Base-by-base conservation (phyloP, 1,140 invertebrate species). In the Drosophila asahinai region DNA sequence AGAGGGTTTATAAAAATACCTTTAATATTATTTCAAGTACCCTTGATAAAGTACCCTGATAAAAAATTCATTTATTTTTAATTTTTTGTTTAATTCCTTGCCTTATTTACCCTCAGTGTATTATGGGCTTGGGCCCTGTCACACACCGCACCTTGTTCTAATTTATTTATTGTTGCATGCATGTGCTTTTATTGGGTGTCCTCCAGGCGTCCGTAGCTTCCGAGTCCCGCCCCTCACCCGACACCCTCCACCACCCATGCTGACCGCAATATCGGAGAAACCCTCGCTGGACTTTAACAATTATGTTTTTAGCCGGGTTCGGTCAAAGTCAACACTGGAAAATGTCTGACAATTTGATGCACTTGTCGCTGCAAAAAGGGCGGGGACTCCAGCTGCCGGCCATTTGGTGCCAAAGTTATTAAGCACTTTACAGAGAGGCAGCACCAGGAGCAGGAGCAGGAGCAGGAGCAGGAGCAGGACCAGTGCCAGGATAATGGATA, bases 401-500 rank as follows among this genome's bases (percentile, higher is more conserved):
- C 84, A 83, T 87, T 87, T 81, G 84, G 84, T 79, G 84, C 70
- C 84, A 87, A 83, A 87, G 73, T 89, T 87, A 87, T 87, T 87
- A 87, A 87, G 80, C 77, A 77, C 55, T 38, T 61, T 61, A 15
- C 11, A 49, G 15, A 40, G 62, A 27, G 51, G 19, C 7, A 17
- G 59, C 14, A 40, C 11, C 45, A 36, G 33, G 33, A 36, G 2
- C 7, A 17, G 59, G 8, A 40, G 5, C 45, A 36, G 33, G 33
- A 36, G 2, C 30, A 8, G 59, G 8, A 40, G 5, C 45, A 36
- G 33, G 33, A 36, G 2, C 30, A 8, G 30, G 30, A 33, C 7
- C 30, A 33, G 33, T 11, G 9, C 33, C 33, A 52, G 49, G 36
- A 64, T 40, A 68, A 48, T 25, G 27, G 66, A 62, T 33, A 49